Percentiles rank a stretch among this genome's conserved stretches.
phyloP scores from a whole-genome alignment of 2,113 vertebrate genomes.

The Henicopernis longicauda region DNA sequence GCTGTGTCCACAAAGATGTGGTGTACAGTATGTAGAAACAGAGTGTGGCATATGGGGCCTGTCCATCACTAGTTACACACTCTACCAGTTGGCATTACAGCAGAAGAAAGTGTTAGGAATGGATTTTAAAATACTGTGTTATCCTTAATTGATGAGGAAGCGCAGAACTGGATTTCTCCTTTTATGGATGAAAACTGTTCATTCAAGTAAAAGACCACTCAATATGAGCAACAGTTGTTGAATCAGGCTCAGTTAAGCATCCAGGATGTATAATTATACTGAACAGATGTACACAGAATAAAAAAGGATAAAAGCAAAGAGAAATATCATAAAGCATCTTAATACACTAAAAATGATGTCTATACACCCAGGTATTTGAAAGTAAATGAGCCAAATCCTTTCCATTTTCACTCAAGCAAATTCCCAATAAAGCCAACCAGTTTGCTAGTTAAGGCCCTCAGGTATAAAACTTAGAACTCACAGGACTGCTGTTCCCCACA shows the following conservation, averaged over 20 bases:
- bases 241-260: neutral
- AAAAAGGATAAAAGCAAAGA: neutral
- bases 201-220: neutral
- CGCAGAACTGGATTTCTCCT: neutral
- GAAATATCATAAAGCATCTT: neutral
- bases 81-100: neutral
- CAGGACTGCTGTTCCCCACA: neutral
- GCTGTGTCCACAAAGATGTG: neutral
- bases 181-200: neutral
- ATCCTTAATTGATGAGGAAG: neutral
- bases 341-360: neutral
- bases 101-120: neutral
- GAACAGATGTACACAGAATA: neutral
- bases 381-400: neutral
- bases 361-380: neutral
- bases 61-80: neutral
- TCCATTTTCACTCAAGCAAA: neutral
- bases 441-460: neutral
- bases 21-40: neutral
- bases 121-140: neutral
- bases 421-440: neutral
- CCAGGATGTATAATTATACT: neutral
- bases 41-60: neutral
- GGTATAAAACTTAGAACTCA: neutral
- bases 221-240: neutral